Evolutionary conservation across 2,888 invertebrate species (phyloP).

Genomic region (Odontocerum albicorne): DNA sequence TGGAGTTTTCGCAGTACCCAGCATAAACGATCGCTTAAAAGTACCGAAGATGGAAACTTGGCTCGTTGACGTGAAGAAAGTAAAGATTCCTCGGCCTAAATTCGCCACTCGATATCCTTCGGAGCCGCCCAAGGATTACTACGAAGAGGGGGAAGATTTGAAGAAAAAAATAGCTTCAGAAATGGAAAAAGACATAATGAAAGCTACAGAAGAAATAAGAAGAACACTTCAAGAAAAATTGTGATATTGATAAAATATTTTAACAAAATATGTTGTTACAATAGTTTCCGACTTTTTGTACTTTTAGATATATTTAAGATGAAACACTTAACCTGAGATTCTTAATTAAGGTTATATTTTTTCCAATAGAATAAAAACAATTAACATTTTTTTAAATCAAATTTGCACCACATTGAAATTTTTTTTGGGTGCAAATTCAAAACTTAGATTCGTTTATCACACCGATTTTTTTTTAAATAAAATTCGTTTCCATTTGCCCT

Average conservation of each 20-base stretch:
- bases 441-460: no score
- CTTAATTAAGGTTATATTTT: no score
- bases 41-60: slow-evolving; percentile 81
- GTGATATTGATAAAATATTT: slow-evolving; percentile 41
- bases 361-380: no score
- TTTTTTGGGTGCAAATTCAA: no score
- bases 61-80: slow-evolving; percentile 80
- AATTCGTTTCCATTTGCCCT: no score
- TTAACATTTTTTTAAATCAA: no score
- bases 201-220: slow-evolving; percentile 76
- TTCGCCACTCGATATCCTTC: slow-evolving; percentile 70
- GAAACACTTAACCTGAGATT: no score
- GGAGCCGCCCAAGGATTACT: slow-evolving; percentile 80
- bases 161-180: slow-evolving; percentile 56
- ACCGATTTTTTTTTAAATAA: no score
- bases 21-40: no score
- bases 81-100: slow-evolving; percentile 83
- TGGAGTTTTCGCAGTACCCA: no score
- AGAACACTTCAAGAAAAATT: slow-evolving; percentile 76
- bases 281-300: background rate
- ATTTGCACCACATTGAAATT: no score
- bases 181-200: slow-evolving; percentile 60
- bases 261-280: background rate
- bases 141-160: slow-evolving; percentile 62
- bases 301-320: no score